Evolutionary conservation across 1,140 invertebrate species (phyloP).

Genomic region (Drosophila fuyamai): DNA sequence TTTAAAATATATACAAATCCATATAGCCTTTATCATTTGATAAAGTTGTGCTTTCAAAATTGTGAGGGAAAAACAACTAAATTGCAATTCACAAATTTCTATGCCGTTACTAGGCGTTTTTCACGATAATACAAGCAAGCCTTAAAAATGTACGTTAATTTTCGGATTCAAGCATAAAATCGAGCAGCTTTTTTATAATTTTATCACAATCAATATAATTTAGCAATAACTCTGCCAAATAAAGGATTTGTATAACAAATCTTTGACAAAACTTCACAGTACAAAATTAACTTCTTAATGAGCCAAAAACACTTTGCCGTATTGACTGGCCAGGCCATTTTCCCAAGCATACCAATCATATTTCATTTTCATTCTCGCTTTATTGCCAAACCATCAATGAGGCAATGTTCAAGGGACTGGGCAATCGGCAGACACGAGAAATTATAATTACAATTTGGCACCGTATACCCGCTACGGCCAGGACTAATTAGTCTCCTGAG

Average conservation of each 20-base stretch:
- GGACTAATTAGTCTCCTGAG: slow-evolving; percentile 81
- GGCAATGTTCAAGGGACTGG: not conserved
- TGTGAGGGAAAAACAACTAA: no score
- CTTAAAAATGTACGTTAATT: no score
- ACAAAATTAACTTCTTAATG: not conserved
- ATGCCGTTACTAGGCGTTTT: no score
- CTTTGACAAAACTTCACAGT: no score
- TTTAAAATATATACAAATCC: no score
- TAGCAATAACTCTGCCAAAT: no score
- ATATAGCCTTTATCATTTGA: no score
- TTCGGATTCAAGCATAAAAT: no score
- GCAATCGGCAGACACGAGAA: slow-evolving; percentile 61
- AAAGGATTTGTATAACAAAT: no score
- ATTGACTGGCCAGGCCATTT: not conserved
- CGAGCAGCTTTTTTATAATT: not conserved
- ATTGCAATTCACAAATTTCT: no score
- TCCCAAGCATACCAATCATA: slow-evolving; percentile 26
- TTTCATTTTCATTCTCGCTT: slow-evolving; percentile 58
- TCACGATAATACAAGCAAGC: no score
- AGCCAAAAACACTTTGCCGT: not conserved
- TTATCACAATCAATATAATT: not conserved
- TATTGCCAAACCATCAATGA: slow-evolving; percentile 31
- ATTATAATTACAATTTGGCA: slow-evolving; percentile 77
- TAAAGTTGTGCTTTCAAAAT: no score
- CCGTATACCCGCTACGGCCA: slow-evolving; percentile 20